These are phyloP conservation scores for Montipora cactus DNA, from an alignment of 64 coral and sea anemone species.

Conservation along the genomic window DNA sequence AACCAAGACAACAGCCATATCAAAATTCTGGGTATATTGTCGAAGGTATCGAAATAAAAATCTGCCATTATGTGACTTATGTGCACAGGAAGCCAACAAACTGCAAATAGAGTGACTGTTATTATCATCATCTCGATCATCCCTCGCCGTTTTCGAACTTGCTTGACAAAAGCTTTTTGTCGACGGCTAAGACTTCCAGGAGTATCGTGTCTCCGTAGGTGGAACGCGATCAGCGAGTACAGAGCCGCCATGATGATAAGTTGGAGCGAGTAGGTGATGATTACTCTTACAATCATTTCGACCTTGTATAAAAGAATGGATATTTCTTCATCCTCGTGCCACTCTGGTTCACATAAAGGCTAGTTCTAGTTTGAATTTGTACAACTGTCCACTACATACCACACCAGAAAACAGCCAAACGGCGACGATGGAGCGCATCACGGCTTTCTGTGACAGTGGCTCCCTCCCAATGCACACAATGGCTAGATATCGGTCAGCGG, in stretches of 20 bases:
- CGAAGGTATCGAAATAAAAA: background rate
- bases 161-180: conserved; percentile 32
- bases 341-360: conserved; percentile 21
- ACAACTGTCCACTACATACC: conserved; percentile 55
- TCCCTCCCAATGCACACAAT: conserved; percentile 63
- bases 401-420: conserved; percentile 69
- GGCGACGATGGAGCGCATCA: conserved; percentile 48
- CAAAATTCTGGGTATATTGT: background rate
- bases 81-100: conserved; percentile 68
- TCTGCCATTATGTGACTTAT: conserved; percentile 36
- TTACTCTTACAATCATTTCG: conserved; percentile 70
- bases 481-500: conserved; percentile 81
- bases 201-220: conserved; percentile 62
- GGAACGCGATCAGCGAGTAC: conserved; percentile 75
- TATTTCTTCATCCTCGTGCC: background rate
- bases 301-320: background rate
- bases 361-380: conserved; percentile 52
- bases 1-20: conserved; percentile 56
- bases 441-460: conserved; percentile 61
- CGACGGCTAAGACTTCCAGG: conserved; percentile 13
- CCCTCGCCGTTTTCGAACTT: conserved; percentile 27
- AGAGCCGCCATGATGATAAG: conserved; percentile 51
- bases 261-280: conserved; percentile 62
- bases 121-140: conserved; percentile 62
- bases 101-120: conserved; percentile 41